A percentile compares a stretch with the other conserved stretches of the same genome.
Evolutionary conservation across 2,797 vertebrate genomes (phyloP).

Genomic region (Acanthopagrus latus): DNA sequence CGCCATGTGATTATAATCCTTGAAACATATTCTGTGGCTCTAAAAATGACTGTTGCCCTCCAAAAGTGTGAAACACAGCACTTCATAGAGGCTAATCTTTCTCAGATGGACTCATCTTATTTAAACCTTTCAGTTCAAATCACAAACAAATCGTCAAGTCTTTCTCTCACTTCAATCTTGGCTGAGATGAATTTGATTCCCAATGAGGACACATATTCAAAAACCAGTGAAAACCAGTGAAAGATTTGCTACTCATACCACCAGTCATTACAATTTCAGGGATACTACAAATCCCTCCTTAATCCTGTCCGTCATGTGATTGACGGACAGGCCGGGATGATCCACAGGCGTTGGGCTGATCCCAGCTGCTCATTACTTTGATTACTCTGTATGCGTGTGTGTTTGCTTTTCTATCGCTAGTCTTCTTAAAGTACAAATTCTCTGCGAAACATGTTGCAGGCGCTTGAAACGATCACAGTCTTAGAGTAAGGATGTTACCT

Average conservation of each 20-base stretch:
- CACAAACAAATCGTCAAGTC: not conserved
- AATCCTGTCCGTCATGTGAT: conserved; percentile 70
- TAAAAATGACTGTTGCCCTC: not conserved
- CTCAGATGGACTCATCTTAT: not conserved
- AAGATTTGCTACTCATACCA: conserved; percentile 58
- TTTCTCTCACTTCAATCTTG: not conserved
- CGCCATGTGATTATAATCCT: too few species aligned
- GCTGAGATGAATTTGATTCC: not conserved
- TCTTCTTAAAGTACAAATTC: conserved; percentile 19
- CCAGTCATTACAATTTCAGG: conserved; percentile 53
- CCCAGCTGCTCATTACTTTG: conserved; percentile 63
- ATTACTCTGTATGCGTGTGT: conserved; percentile 46
- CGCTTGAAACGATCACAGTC: conserved; percentile 4
- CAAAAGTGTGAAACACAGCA: not conserved
- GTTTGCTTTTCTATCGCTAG: conserved; percentile 19
- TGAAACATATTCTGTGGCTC: not conserved
- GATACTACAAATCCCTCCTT: conserved; percentile 64
- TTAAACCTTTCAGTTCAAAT: not conserved
- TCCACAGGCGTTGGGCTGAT: conserved; percentile 51
- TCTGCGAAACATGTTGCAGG: not conserved
- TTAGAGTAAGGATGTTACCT: conserved; percentile 16
- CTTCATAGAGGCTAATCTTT: not conserved
- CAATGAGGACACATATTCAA: not conserved
- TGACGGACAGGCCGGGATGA: conserved; percentile 60
- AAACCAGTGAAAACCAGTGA: conserved; percentile 16